Evolutionary conservation across 2,113 vertebrate species (phyloP), one percentile per base, ranked within the genome.

Genomic region (Misgurnus anguillicaudatus): DNA sequence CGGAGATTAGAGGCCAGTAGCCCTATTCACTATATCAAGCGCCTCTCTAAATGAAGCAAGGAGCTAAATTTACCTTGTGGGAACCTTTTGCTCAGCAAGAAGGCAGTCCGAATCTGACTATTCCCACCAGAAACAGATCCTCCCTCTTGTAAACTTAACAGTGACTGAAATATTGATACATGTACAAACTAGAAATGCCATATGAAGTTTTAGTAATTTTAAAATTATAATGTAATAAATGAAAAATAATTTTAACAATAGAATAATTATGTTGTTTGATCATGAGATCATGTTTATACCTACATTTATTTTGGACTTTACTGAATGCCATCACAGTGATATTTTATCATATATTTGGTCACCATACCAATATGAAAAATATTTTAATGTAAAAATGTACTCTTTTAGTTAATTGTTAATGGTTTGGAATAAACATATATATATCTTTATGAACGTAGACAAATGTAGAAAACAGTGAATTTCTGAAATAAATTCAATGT

Each of bases 41-140:
- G 82, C 55, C 73, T 77, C 74, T 82, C 70, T 65, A 65, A 73
- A 77, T 39, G 39, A 79, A 77, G 31, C 60, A 77, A 74, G 64
- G 76, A 31, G 62, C 68, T 84, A 80, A 80, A 78, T 80, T 82
- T 80, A 82, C n/a, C 73, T 58, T 14, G n/a, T 72, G 70, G 75
- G 80, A 79, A 82, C 78, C 78, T 58, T 78, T 79, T 74, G 79
- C 81, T 83, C 84, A 80, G 77, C 65, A 57, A 21, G 31, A 62
- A 63, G 51, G 51, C 76, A 76, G 82, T 75, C 67, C 70, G 42
- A n/a, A 36, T 62, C 80, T 61, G 21, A 11, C 24, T 58, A 48
- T 68, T 48, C 45, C 14, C 42, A 68, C 8, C 13, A 51, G 47
- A 24, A 31, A 31, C 9, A 10, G 67, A 70, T 55, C 55, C 31